Evolutionary conservation across 2,888 invertebrate species (phyloP).

Genomic region (Caenorhabditis imperialis): DNA sequence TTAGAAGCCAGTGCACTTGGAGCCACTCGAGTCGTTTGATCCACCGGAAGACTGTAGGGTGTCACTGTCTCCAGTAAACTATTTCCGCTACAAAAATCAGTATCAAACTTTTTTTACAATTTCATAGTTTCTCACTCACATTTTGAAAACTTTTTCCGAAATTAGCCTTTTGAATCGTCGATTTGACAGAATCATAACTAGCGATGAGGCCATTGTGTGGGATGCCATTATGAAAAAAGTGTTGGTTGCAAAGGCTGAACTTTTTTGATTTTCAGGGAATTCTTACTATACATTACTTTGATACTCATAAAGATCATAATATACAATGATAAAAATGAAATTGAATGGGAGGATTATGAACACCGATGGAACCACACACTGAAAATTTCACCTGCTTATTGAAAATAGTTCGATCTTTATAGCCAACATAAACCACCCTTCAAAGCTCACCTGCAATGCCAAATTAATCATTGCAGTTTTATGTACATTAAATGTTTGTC

Average conservation of each 20-base stretch:
- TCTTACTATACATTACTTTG: slow-evolving; percentile 18
- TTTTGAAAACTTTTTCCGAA: slow-evolving; percentile 6
- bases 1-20: too few species aligned
- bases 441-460: slow-evolving; percentile 22
- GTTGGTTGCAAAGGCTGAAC: slow-evolving; percentile 22
- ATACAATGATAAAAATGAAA: slow-evolving; percentile 24
- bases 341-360: slow-evolving; percentile 27
- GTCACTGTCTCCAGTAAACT: neutral
- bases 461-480: slow-evolving; percentile 19
- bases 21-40: neutral
- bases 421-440: slow-evolving; percentile 9
- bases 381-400: neutral
- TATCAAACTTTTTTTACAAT: neutral
- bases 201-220: slow-evolving; percentile 20
- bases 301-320: slow-evolving; percentile 13
- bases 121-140: neutral
- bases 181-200: slow-evolving; percentile 15
- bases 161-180: slow-evolving; percentile 14
- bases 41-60: slow-evolving; percentile 6
- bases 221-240: slow-evolving; percentile 24
- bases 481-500: slow-evolving; percentile 9
- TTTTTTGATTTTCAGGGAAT: neutral
- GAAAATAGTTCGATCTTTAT: neutral
- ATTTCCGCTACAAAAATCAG: neutral
- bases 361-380: slow-evolving; percentile 11